Conservation (phyloP, 2,888 invertebrate species). For the Drosophila peninsularis region DNA sequence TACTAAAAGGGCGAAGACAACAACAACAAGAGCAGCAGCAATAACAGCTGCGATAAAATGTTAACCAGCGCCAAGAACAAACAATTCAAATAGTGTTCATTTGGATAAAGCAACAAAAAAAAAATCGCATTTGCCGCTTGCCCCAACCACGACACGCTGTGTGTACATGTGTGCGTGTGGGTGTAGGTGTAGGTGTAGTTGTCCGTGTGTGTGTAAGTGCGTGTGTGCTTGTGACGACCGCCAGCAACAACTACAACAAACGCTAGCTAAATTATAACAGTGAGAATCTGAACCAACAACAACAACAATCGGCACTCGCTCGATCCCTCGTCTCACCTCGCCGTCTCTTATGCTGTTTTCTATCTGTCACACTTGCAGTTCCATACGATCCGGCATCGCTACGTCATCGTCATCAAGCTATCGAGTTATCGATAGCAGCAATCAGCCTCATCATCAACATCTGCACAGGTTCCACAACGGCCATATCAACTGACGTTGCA, state of each 20-base stretch:
- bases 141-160: constrained; percentile 15
- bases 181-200: constrained; percentile 20
- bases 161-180: constrained; percentile 16
- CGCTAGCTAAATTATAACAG: constrained; percentile 17
- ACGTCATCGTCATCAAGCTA: constrained; percentile 38
- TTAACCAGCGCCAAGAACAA: constrained; percentile 37
- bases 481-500: constrained; percentile 27
- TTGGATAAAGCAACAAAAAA: constrained; percentile 44
- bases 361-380: constrained; percentile 41
- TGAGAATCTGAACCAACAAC: constrained; percentile 33
- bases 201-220: constrained; percentile 10
- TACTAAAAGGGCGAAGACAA: constrained; percentile 30
- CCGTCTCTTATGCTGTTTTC: constrained; percentile 52
- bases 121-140: constrained; percentile 33
- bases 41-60: constrained; percentile 30
- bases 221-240: constrained; percentile 26
- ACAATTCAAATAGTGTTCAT: constrained; percentile 48
- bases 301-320: constrained; percentile 15
- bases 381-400: constrained; percentile 38
- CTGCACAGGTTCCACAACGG: constrained; percentile 22
- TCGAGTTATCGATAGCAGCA: constrained; percentile 19
- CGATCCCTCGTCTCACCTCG: constrained; percentile 42
- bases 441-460: constrained; percentile 20
- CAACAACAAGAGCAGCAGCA: constrained; percentile 6
- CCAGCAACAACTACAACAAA: constrained; percentile 22